Evolutionary conservation across 2,888 invertebrate species (phyloP).

Genomic region (Leptarthrus brevirostris): DNA sequence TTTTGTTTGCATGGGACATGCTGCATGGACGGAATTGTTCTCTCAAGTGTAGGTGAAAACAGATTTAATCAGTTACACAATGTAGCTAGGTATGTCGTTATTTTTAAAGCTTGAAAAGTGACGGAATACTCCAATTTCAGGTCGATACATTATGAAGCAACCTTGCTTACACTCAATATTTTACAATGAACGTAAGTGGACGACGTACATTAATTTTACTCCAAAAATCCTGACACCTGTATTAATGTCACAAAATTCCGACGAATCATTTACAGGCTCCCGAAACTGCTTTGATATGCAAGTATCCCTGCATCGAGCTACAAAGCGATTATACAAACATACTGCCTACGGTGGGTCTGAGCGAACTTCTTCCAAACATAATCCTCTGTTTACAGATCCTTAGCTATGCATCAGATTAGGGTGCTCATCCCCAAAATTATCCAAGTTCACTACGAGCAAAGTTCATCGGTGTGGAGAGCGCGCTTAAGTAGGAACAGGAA

Average conservation of each 20-base stretch:
- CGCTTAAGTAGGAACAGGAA: slow-evolving; percentile 5
- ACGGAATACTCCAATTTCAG: no score
- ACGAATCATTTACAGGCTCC: slow-evolving; percentile 21
- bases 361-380: slow-evolving; percentile 6
- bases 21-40: no score
- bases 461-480: background rate
- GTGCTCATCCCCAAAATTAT: slow-evolving; percentile 36
- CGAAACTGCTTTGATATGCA: slow-evolving; percentile 3
- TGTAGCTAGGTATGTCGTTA: no score
- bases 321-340: slow-evolving; percentile 18
- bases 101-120: no score
- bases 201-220: no score
- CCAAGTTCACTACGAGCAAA: background rate
- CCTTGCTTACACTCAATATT: no score
- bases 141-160: no score
- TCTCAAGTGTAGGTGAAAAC: no score
- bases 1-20: no score
- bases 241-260: background rate
- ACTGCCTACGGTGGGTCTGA: slow-evolving; percentile 18
- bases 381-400: slow-evolving; percentile 49
- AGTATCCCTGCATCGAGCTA: background rate
- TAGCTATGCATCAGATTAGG: slow-evolving; percentile 49
- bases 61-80: no score
- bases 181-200: no score
- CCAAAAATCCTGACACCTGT: slow-evolving; percentile 16